Evolutionary conservation across 2,888 invertebrate species (phyloP).

Genomic region (Sinelater perroti): DNA sequence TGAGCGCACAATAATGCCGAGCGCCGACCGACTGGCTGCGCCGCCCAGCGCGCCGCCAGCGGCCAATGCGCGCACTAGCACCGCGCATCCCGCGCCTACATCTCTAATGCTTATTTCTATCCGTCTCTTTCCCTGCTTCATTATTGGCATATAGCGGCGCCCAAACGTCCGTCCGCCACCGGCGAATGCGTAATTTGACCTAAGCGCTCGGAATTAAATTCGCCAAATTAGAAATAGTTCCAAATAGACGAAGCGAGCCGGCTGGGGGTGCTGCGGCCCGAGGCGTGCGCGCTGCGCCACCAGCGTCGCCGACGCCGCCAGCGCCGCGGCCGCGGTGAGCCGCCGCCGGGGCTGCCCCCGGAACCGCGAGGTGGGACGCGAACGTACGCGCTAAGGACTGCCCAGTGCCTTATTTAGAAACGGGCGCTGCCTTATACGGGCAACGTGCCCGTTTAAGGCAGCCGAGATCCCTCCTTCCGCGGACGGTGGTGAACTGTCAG

Average conservation of each 20-base stretch:
- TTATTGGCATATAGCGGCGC: too few relatives aligned
- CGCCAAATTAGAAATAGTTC: constrained; percentile 50
- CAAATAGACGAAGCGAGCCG: constrained; percentile 43
- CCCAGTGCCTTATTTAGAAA: constrained; percentile 85
- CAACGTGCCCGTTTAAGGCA: constrained; percentile 82
- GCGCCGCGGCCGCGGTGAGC: neutral
- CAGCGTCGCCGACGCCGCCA: constrained; percentile 19
- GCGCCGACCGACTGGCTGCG: constrained; percentile 58
- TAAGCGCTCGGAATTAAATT: constrained; percentile 50
- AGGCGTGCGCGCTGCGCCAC: constrained; percentile 27
- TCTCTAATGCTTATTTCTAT: too few relatives aligned
- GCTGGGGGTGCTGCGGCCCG: constrained; percentile 21
- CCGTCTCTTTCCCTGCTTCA: too few relatives aligned
- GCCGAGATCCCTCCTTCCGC: constrained; percentile 77
- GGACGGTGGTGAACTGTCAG: constrained; percentile 46
- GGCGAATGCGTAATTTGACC: constrained; percentile 51
- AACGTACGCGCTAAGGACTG: constrained; percentile 66
- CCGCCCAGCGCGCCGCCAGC: constrained; percentile 57
- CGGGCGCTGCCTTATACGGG: constrained; percentile 83
- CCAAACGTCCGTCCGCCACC: neutral
- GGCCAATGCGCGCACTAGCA: constrained; percentile 54
- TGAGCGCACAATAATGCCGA: constrained; percentile 54
- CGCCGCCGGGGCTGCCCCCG: constrained; percentile 34
- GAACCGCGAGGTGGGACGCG: constrained; percentile 57
- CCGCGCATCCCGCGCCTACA: too few relatives aligned